Conservation (phyloP, 2,888 invertebrate species). For the Hedychridium roseum region DNA sequence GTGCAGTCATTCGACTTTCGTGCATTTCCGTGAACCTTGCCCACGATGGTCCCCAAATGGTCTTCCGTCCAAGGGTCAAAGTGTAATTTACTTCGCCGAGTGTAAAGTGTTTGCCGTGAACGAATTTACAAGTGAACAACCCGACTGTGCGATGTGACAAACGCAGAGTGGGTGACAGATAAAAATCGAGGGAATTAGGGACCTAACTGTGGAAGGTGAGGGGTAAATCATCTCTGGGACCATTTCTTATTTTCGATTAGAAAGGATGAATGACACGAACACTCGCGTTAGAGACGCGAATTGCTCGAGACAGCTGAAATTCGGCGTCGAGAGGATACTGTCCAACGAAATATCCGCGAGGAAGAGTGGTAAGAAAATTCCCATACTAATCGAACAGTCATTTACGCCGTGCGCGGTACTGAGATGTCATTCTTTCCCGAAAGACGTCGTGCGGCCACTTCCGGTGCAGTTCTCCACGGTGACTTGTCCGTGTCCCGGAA, state of each 20-base stretch:
- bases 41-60: too few relatives aligned
- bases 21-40: slow-evolving; percentile 26
- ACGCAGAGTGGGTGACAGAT: too few relatives aligned
- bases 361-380: slow-evolving; percentile 32
- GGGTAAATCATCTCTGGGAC: too few relatives aligned
- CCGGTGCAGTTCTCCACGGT: slow-evolving; percentile 36
- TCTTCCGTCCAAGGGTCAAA: too few relatives aligned
- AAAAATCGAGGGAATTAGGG: too few relatives aligned
- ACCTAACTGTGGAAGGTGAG: too few relatives aligned
- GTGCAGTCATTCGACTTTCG: slow-evolving; percentile 26
- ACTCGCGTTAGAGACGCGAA: slow-evolving; percentile 27
- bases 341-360: slow-evolving; percentile 63
- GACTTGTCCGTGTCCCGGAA: slow-evolving; percentile 42
- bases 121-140: too few relatives aligned
- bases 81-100: too few relatives aligned
- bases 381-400: not conserved
- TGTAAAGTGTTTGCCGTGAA: too few relatives aligned
- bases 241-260: not conserved
- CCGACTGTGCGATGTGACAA: too few relatives aligned
- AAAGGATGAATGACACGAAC: slow-evolving; percentile 31
- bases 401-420: too few relatives aligned
- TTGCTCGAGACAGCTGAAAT: slow-evolving; percentile 64
- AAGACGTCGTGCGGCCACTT: slow-evolving; percentile 37
- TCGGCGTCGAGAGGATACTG: slow-evolving; percentile 76
- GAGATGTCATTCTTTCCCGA: slow-evolving; percentile 8